Percentiles rank a stretch among this genome's conserved stretches.
These are phyloP conservation scores for Vulpes vulpes DNA, from an alignment of 2,113 vertebrate species.

Conservation along the genomic window DNA sequence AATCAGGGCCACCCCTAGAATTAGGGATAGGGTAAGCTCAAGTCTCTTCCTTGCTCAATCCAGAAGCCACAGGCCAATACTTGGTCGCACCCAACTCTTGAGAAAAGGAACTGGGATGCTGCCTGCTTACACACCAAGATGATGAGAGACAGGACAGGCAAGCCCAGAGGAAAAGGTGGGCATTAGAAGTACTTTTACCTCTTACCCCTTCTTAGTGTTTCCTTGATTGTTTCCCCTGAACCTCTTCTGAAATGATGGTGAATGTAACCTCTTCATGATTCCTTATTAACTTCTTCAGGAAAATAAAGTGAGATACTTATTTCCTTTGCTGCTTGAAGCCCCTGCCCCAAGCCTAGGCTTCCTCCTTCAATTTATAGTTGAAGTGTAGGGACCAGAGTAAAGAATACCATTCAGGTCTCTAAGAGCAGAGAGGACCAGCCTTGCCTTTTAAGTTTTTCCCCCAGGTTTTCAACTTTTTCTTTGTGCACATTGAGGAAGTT, in stretches of 20 bases:
- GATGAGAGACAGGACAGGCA: neutral
- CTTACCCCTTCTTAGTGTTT: neutral
- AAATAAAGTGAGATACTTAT: slow-evolving; percentile 21
- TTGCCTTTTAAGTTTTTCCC: neutral
- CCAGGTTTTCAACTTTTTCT: slow-evolving; percentile 7
- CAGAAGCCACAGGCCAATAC: slow-evolving; percentile 14
- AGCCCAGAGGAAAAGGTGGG: neutral
- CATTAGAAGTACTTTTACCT: neutral
- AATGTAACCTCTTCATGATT: slow-evolving; percentile 2
- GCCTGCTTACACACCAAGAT: neutral
- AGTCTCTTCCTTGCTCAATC: neutral
- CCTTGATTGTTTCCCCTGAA: neutral
- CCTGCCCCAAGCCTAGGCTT: neutral
- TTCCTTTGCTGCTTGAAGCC: neutral
- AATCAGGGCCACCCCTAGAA: neutral
- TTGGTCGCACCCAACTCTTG: neutral
- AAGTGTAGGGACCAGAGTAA: neutral
- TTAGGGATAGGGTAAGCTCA: neutral
- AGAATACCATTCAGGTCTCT: neutral
- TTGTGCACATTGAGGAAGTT: slow-evolving; percentile 22
- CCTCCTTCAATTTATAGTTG: neutral
- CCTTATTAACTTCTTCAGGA: neutral
- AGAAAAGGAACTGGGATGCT: neutral
- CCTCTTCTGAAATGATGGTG: neutral
- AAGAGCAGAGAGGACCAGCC: neutral